Evolutionary conservation across 2,113 vertebrate species (phyloP), one percentile per base, ranked within the genome.

Genomic region (Upupa epops): DNA sequence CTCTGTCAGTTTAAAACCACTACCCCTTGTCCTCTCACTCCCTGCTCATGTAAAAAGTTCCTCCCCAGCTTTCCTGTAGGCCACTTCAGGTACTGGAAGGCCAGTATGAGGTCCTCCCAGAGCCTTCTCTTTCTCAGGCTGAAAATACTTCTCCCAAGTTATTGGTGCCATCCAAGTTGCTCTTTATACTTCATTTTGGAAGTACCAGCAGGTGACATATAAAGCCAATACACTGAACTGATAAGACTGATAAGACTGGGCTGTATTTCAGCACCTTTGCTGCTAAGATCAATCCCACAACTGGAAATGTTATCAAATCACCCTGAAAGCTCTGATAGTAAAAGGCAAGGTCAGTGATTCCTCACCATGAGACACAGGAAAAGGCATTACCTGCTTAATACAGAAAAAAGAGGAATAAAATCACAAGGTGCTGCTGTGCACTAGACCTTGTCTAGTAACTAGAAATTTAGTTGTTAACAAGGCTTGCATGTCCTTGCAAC

Each of bases 151-250:
- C n/a, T n/a, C n/a, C n/a, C n/a, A 36, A 75, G 20, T 52, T 46
- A 82, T 9, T 20, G 5, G 29, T 4, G 6, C 29, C 5, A 0
- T 28, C 55, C 36, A 48, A 68, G 18, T 21, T 63, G 29, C 25
- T 59, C 20, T 86, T 52, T 54, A 34, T 36, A 40, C 36, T 63
- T 78, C 60, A 55, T 59, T 37, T 28, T 74, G 61, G 55, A 72
- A 69, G 31, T 12, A 29, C 49, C 46, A 40, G 60, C 60, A 83
- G 42, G 28, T 17, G 60, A 58, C 29, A 22, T 68, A 58, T 58
- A 3, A 3, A 22, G 40, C n/a, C 7, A 5, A 17, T 16, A 31
- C 0, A 1, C 73, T 14, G 28, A n/a, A 36, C 18, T 18, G 25
- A 60, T 56, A 34, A 65, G 37, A 2, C 32, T 18, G 45, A 68